Base-by-base conservation (phyloP, 2,797 vertebrate species). In the Martes flavigula region DNA sequence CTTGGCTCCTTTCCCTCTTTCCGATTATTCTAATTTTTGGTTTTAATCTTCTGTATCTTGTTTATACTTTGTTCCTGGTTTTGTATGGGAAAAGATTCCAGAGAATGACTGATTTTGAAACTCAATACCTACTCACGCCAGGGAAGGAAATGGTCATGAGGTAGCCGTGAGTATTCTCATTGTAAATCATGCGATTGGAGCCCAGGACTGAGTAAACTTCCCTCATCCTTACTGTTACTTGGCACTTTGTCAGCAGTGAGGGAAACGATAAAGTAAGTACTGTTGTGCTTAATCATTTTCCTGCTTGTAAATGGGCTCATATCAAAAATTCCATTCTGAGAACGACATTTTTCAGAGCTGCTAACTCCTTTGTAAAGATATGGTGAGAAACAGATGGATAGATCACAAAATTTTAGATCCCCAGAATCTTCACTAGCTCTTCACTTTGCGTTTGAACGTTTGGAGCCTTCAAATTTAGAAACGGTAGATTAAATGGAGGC, bases 281-380 rank as follows among this genome's bases (percentile, higher is more conserved):
- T 94, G 7, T 46, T 51, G 58, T 12, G 94, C 94, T 96, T 95
- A 93, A 94, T 98, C 94, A 97, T 66, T 46, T 97, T 90, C 97
- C 96, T 94, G 91, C 91, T 62, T 73, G 21, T 21, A 35, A 32
- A 66, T 30, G 48, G 94, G 66, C 72, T 90, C 43, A 3, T 60
- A 15, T 75, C 30, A 91, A 79, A 82, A 86, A 54, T 73, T 91
- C 70, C 91, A 51, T 83, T 90, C 86, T 25, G 46, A 86, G 83
- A 91, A 82, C 35, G 83, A 30, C 30, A 21, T 90, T 83, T 75
- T 73, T 23, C 23, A 27, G 73, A 79, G 68, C 62, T 78, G 0
- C 75, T 77, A 66, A 27, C 68, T 46, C 27, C 64, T 94, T 94
- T 77, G 32, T 83, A 32, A 58, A 62, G 91, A 62, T 30, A 32